Evolutionary conservation across 1,140 invertebrate species (phyloP), one percentile per base, ranked within the genome.

Genomic region (Chionoecetes opilio): DNA sequence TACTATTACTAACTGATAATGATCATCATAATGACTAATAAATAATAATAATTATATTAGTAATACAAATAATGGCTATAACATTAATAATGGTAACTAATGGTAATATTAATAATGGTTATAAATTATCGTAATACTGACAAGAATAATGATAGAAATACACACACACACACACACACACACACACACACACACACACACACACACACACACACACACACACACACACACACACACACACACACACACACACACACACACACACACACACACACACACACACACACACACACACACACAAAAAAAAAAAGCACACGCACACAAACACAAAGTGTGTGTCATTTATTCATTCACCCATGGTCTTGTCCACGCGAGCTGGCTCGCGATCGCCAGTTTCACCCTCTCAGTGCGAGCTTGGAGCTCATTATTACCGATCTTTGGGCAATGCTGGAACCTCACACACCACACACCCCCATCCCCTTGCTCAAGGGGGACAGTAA

Each of bases 181-280:
- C 86, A 88, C 86, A 88, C 86, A 37, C 86, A 88, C 86, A 37
- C 86, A 88, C 86, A 37, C 86, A 88, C 86, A 37, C 86, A 34
- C 86, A 26, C 86, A 34, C 86, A 37, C 86, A 88, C 86, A 11
- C 6, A 37, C 6, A 11, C 86, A 37, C 0, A 89, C 87, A 35
- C 29, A 89, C 34, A 37, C 29, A 89, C 34, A 37, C 38, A 2
- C 29, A 89, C 0, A 9, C 2, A 14, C 29, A 35, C 29, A 35
- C 87, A 89, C 34, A 2, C 34, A 35, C 2, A 0, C 87, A 35
- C 34, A 89, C 87, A 35, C 29, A 26, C 17, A 11, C 34, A 34
- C 5, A 35, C 9, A 14, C 2, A 32, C 9, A 37, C 2, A n/a
- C n/a, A n/a, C n/a, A n/a, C n/a, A n/a, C n/a, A n/a, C n/a, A n/a